Percentiles rank a stretch among this genome's conserved stretches.
These are phyloP conservation scores for Sipha maydis DNA, from an alignment of 2,888 invertebrate genomes.

Conservation along the genomic window DNA sequence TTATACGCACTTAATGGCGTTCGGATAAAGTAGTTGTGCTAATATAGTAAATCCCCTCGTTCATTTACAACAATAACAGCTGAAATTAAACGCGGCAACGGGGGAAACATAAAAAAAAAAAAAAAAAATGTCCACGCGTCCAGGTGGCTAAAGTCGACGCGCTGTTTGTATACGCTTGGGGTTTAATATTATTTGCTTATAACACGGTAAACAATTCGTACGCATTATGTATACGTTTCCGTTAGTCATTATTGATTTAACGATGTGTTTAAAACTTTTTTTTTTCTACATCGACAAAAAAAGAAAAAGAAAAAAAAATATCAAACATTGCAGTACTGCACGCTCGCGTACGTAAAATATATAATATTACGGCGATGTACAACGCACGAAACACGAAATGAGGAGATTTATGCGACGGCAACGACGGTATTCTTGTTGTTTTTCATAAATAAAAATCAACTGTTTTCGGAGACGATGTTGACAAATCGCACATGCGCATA, in stretches of 20 bases:
- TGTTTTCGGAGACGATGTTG: neutral
- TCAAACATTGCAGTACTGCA: neutral
- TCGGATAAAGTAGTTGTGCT: neutral
- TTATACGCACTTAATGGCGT: neutral
- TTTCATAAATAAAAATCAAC: neutral
- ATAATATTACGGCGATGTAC: neutral
- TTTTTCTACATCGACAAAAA: neutral
- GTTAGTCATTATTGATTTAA: slow-evolving; percentile 39
- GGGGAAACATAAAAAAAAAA: too few species aligned
- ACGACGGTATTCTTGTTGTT: neutral
- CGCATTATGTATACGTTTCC: neutral
- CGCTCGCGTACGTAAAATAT: neutral
- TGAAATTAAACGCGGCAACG: slow-evolving; percentile 4
- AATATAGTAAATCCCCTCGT: slow-evolving; percentile 30
- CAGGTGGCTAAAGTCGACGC: slow-evolving; percentile 33
- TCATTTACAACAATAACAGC: slow-evolving; percentile 31
- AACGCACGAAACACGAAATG: neutral
- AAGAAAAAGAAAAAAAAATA: neutral
- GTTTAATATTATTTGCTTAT: slow-evolving; percentile 6
- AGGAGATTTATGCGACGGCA: neutral
- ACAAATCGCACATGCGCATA: neutral
- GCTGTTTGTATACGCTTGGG: neutral
- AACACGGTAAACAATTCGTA: slow-evolving; percentile 13
- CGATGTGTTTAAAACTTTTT: neutral
- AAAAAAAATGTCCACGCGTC: neutral